phyloP scores from a whole-genome alignment of 2,888 invertebrate species.

The Zaprionus lineosus region DNA sequence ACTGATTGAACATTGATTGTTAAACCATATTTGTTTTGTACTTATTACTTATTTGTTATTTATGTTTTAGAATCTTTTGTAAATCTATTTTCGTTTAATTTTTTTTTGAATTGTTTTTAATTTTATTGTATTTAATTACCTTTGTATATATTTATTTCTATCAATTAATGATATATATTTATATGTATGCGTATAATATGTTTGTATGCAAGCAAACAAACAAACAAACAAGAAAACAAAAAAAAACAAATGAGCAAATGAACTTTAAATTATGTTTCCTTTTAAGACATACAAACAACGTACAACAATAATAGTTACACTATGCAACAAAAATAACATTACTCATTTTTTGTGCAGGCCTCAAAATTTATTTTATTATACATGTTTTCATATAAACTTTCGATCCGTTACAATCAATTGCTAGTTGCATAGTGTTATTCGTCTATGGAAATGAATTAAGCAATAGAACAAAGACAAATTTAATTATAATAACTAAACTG shows the following conservation, averaged over 20 bases:
- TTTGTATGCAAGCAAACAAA: too few species aligned
- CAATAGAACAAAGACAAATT: slow-evolving; percentile 40
- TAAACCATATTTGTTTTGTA: slow-evolving; percentile 61
- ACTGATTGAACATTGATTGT: slow-evolving; percentile 49
- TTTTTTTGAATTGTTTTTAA: slow-evolving; percentile 35
- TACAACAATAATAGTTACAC: slow-evolving; percentile 26
- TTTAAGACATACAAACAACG: slow-evolving; percentile 20
- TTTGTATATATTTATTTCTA: slow-evolving; percentile 36
- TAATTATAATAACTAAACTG: slow-evolving; percentile 11
- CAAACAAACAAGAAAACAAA: too few species aligned
- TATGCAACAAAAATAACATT: slow-evolving; percentile 33
- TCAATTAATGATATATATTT: slow-evolving; percentile 13
- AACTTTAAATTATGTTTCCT: slow-evolving; percentile 17
- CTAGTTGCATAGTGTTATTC: slow-evolving; percentile 40
- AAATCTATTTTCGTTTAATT: neutral
- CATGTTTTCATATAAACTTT: too few species aligned
- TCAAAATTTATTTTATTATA: slow-evolving; percentile 11
- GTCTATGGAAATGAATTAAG: slow-evolving; percentile 36
- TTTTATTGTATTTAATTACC: slow-evolving; percentile 29
- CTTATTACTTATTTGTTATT: slow-evolving; percentile 63
- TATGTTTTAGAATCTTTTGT: slow-evolving; percentile 55
- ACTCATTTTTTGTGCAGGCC: neutral
- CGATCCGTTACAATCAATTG: too few species aligned
- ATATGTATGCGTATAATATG: slow-evolving; percentile 8
- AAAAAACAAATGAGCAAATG: slow-evolving; percentile 3